Base-by-base conservation (phyloP, 2,888 invertebrate species). In the Homarus gammarus region DNA sequence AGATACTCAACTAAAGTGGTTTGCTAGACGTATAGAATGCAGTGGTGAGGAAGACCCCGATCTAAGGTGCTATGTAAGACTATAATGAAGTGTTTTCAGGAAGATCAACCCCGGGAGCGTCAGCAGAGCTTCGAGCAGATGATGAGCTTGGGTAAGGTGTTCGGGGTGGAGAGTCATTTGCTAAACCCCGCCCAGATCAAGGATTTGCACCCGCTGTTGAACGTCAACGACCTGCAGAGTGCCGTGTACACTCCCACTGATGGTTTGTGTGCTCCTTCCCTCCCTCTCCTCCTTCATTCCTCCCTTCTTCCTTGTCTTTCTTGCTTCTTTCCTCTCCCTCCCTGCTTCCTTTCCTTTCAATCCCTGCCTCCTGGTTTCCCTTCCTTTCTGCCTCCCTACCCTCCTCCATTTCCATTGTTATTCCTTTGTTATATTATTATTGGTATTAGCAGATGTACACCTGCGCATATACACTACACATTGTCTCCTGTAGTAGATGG, bases 41-140 rank as follows among this genome's bases (percentile, higher is more conserved):
- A n/a, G n/a, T n/a, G n/a, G n/a, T n/a, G n/a, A n/a, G n/a, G n/a
- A n/a, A n/a, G n/a, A n/a, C n/a, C n/a, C n/a, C n/a, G n/a, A n/a
- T n/a, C n/a, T n/a, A 44, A 44, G 12, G 44, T 8, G 44, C 12
- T 12, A 8, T 44, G 44, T 44, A 44, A 12, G 44, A 44, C 12
- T 8, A 44, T 12, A 44, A 5, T 12, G 12, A 12, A 12, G 12
- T 12, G 44, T 12, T 44, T 44, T 44, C 44, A 44, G 44, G 12
- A 44, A 44, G 44, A 12, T 5, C 6, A 12, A 44, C 12, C 44
- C 12, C 12, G 44, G 44, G 44, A 12, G 44, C 95, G 98, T 81
- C 94, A 98, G 92, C 96, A 97, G 93, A 98, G 98, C 94, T 98
- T 98, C 93, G 95, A 96, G 93, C 95, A 98, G 38, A 94, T 98